Evolutionary conservation across 2,797 vertebrate genomes (phyloP).

Genomic region (Pachyuromys duprasi): DNA sequence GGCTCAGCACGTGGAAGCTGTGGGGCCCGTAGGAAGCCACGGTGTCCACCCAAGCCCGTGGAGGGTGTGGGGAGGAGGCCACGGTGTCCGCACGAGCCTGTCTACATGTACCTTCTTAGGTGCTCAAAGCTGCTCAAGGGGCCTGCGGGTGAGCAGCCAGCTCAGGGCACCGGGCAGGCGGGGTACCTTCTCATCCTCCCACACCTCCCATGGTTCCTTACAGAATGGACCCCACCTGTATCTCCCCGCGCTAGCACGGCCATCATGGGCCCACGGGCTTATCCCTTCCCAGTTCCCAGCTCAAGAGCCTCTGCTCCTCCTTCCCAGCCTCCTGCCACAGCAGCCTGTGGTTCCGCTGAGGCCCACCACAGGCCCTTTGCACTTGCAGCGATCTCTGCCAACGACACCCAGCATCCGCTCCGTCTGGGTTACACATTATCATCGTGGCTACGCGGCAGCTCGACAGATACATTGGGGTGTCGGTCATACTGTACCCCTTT

Average conservation of each 20-base stretch:
- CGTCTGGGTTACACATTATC: not conserved
- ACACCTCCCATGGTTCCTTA: not conserved
- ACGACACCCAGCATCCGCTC: not conserved
- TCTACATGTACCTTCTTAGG: not conserved
- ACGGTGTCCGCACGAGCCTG: not conserved
- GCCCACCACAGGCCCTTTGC: constrained; percentile 4
- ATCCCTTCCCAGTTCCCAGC: not conserved
- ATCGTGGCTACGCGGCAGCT: not conserved
- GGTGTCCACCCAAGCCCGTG: not conserved
- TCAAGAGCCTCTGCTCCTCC: not conserved
- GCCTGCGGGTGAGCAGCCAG: not conserved
- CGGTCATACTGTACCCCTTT: not conserved
- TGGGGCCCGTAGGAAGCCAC: not conserved
- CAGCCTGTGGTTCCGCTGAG: not conserved
- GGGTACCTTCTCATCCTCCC: not conserved
- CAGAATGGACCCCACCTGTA: not conserved
- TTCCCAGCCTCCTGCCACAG: not conserved
- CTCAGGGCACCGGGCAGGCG: not conserved
- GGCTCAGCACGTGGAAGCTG: not conserved
- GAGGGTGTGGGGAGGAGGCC: not conserved
- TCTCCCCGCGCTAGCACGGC: not conserved
- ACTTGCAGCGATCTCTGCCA: not conserved
- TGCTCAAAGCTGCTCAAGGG: not conserved
- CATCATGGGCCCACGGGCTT: not conserved
- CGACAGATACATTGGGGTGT: not conserved